Evolutionary conservation across 2,888 invertebrate species (phyloP).

Genomic region (Schrankia costaestrigalis): DNA sequence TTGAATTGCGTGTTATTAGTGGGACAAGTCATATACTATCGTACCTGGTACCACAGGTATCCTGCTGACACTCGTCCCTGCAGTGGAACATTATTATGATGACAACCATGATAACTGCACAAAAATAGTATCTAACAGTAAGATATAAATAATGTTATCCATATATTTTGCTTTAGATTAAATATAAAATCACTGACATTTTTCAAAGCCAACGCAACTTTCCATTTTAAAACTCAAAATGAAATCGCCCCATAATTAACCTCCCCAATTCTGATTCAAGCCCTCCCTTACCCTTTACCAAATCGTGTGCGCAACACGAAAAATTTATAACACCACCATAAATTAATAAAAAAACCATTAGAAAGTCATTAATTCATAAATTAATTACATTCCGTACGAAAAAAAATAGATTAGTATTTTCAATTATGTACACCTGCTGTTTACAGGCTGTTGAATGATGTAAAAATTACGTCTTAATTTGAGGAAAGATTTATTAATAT

Average conservation of each 20-base stretch:
- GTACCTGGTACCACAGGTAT: no score
- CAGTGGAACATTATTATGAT: no score
- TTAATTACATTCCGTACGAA: constrained; percentile 42
- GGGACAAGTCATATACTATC: no score
- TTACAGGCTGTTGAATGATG: constrained; percentile 15
- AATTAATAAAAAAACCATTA: constrained; percentile 45
- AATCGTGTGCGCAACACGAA: constrained; percentile 23
- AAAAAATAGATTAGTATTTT: constrained; percentile 43
- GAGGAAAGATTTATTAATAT: constrained; percentile 19
- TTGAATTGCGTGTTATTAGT: no score
- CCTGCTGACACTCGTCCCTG: no score
- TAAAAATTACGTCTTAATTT: constrained; percentile 30
- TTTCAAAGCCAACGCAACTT: constrained; percentile 17
- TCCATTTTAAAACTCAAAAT: constrained; percentile 14
- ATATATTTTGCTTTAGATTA: no score
- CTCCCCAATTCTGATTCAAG: constrained; percentile 18
- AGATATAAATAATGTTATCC: no score
- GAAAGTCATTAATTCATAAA: constrained; percentile 47
- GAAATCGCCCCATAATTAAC: constrained; percentile 23
- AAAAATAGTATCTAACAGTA: no score
- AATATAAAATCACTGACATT: constrained; percentile 8
- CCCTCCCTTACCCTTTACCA: constrained; percentile 14
- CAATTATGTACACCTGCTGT: constrained; percentile 43
- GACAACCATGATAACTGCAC: no score
- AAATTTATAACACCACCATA: constrained; percentile 28